Conservation (phyloP, 1,140 invertebrate genomes). For the Drosophila punjabiensis region DNA sequence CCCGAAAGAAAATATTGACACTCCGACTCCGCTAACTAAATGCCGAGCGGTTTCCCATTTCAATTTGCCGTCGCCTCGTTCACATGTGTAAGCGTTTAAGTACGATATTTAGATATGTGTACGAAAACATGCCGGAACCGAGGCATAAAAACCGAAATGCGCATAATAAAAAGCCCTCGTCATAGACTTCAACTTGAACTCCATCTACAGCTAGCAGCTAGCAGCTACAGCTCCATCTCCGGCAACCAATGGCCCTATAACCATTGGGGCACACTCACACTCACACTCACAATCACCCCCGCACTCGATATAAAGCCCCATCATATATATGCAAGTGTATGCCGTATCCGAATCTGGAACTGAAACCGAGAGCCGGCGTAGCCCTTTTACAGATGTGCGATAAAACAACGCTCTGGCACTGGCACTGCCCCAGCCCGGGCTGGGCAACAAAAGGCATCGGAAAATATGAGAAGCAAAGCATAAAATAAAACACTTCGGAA, state of each 20-base stretch:
- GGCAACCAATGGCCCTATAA: constrained; percentile 30
- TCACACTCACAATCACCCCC: constrained; percentile 6
- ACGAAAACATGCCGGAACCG: constrained; percentile 79
- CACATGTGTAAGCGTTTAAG: constrained; percentile 80
- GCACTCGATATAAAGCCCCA: constrained; percentile 27
- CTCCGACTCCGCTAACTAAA: constrained; percentile 41
- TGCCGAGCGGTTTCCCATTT: constrained; percentile 28
- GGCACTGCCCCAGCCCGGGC: background rate
- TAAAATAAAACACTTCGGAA: constrained; percentile 81
- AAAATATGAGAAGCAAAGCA: constrained; percentile 83
- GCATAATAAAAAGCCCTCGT: constrained; percentile 80
- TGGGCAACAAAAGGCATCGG: constrained; percentile 63
- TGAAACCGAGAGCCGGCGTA: constrained; percentile 39
- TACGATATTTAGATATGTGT: constrained; percentile 81
- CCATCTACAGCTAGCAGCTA: constrained; percentile 14
- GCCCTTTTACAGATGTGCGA: constrained; percentile 81
- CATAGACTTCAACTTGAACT: constrained; percentile 61
- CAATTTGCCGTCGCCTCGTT: constrained; percentile 30
- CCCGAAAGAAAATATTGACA: constrained; percentile 44
- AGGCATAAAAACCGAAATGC: constrained; percentile 80
- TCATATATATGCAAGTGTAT: constrained; percentile 13
- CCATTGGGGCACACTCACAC: constrained; percentile 19
- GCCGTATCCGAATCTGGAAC: constrained; percentile 27
- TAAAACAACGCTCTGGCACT: constrained; percentile 58
- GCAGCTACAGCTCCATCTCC: constrained; percentile 17